Conservation (phyloP, 2,888 invertebrate genomes). For the Sicus ferrugineus region DNA sequence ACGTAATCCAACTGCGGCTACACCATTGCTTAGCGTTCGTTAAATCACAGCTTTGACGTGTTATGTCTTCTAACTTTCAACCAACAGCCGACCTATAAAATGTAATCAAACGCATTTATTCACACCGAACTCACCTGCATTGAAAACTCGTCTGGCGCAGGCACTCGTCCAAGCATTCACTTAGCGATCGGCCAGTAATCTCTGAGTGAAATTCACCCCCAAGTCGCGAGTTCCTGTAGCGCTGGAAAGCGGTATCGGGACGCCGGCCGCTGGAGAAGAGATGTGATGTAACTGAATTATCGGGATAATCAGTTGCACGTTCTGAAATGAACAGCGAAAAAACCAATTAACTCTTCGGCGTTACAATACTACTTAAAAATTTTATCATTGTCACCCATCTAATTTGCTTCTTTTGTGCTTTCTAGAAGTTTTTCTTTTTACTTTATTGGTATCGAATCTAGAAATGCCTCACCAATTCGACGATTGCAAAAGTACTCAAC, state of each 20-base stretch:
- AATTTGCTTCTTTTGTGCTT: no score
- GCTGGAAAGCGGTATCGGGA: constrained; percentile 84
- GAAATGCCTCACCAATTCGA: no score
- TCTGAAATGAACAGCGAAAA: constrained; percentile 67
- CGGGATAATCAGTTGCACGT: constrained; percentile 87
- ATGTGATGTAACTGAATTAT: constrained; percentile 85
- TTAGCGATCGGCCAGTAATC: constrained; percentile 85
- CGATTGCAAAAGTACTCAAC: not conserved
- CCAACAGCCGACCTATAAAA: constrained; percentile 13
- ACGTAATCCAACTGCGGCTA: not conserved
- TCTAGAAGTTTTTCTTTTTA: no score
- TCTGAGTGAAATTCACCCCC: constrained; percentile 90
- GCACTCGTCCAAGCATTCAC: constrained; percentile 91
- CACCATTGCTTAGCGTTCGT: not conserved
- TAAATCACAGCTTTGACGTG: not conserved
- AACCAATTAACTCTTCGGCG: not conserved
- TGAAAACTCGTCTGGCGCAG: constrained; percentile 88
- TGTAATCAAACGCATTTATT: not conserved
- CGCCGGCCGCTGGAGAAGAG: constrained; percentile 81
- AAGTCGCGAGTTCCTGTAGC: constrained; percentile 84
- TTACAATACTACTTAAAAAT: not conserved
- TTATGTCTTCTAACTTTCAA: not conserved
- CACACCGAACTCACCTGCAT: constrained; percentile 66
- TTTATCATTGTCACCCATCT: no score
- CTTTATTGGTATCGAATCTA: no score